phyloP scores from a whole-genome alignment of 2,888 invertebrate species.

The Noctua comes region DNA sequence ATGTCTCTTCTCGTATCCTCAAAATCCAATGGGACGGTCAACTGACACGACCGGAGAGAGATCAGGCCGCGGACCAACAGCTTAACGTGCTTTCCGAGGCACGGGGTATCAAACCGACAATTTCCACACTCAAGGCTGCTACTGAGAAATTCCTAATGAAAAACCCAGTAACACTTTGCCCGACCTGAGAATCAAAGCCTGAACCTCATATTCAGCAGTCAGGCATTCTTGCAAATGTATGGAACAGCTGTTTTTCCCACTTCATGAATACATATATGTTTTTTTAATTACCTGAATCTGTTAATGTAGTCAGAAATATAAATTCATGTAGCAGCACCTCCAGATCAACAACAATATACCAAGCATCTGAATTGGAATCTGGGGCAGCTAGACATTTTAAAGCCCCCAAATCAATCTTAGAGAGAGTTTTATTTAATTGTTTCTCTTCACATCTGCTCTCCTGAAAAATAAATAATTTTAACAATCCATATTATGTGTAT shows the following conservation, averaged over 20 bases:
- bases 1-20: too few species aligned
- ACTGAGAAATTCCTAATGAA: background rate
- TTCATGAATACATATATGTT: background rate
- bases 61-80: background rate
- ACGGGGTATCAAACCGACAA: background rate
- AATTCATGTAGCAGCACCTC: constrained; percentile 76
- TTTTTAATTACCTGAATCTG: constrained; percentile 76
- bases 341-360: constrained; percentile 81
- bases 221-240: background rate
- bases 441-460: constrained; percentile 23
- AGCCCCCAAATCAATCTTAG: constrained; percentile 68
- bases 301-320: constrained; percentile 74
- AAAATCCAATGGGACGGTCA: background rate
- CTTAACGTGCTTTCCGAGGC: background rate
- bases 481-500: background rate
- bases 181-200: background rate
- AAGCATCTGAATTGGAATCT: constrained; percentile 66
- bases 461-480: constrained; percentile 44
- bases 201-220: background rate
- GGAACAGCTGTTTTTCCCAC: too few species aligned
- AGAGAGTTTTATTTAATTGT: constrained; percentile 33
- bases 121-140: background rate
- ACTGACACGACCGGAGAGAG: background rate
- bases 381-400: constrained; percentile 70
- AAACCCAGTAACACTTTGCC: background rate